These are phyloP conservation scores for Leptinotarsa haldemani DNA, from an alignment of 2,888 invertebrate genomes.

Conservation along the genomic window DNA sequence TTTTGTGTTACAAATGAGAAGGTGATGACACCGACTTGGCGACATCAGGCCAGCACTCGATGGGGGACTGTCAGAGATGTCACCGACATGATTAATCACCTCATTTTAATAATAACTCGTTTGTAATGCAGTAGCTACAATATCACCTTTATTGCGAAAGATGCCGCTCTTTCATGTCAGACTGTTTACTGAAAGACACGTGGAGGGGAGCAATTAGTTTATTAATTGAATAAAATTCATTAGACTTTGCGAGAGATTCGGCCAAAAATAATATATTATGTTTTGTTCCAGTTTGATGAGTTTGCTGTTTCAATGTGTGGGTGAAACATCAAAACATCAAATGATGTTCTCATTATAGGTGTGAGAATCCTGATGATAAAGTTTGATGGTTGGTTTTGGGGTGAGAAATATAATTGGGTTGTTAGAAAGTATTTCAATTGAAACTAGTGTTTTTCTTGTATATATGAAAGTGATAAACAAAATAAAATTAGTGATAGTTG, in stretches of 20 bases:
- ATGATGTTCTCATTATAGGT: background rate
- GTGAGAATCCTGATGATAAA: background rate
- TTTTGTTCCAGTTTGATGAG: constrained; percentile 3
- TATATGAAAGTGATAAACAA: too few species aligned
- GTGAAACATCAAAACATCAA: background rate
- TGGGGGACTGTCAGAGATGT: constrained; percentile 63
- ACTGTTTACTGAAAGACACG: constrained; percentile 60
- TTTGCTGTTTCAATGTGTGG: background rate
- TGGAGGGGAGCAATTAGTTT: constrained; percentile 57
- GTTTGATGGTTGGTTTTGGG: too few species aligned
- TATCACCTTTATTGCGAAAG: constrained; percentile 65
- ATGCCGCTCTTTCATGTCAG: constrained; percentile 48
- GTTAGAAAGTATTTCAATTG: too few species aligned
- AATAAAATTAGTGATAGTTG: too few species aligned
- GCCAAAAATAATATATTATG: constrained; percentile 15
- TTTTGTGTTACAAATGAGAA: constrained; percentile 59
- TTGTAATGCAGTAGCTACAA: constrained; percentile 63
- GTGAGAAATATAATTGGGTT: too few species aligned
- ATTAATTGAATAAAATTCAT: constrained; percentile 58
- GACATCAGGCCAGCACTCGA: constrained; percentile 56
- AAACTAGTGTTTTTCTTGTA: too few species aligned
- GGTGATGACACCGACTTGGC: constrained; percentile 61
- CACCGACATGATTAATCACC: constrained; percentile 66
- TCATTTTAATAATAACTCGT: constrained; percentile 68
- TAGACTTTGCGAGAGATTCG: constrained; percentile 24